Conservation (phyloP, 2,888 invertebrate species). For the Bursaphelenchus okinawaensis region DNA sequence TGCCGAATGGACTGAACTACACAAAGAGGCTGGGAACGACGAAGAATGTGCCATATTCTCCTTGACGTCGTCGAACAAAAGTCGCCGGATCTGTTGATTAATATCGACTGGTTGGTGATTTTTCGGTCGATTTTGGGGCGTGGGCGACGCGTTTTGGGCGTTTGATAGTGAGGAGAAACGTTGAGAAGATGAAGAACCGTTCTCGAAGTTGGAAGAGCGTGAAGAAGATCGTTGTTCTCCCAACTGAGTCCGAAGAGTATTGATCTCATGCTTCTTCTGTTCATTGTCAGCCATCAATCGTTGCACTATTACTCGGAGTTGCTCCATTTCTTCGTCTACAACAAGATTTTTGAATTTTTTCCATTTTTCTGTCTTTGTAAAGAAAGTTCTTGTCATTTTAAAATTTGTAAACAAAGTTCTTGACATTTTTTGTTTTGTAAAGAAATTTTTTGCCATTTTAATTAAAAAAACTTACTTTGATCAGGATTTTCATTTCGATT, state of each 20-base stretch:
- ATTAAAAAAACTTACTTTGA: neutral
- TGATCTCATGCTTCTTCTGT: constrained; percentile 60
- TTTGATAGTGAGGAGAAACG: constrained; percentile 7
- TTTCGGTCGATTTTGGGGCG: constrained; percentile 17
- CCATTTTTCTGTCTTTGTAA: neutral
- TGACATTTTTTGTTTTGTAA: neutral
- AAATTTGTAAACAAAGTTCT: neutral
- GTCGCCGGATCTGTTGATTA: constrained; percentile 48
- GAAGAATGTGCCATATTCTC: constrained; percentile 53
- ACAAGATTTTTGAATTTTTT: constrained; percentile 18
- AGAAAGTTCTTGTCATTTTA: neutral
- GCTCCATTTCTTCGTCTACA: constrained; percentile 61
- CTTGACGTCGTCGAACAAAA: constrained; percentile 43
- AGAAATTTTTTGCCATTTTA: neutral
- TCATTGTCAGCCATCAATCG: constrained; percentile 61
- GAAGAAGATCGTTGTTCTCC: neutral
- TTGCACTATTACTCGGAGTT: constrained; percentile 61
- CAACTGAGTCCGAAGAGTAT: constrained; percentile 53
- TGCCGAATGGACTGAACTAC: constrained; percentile 32
- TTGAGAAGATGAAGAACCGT: constrained; percentile 2
- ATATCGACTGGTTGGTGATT: constrained; percentile 36
- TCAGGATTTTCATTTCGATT: neutral
- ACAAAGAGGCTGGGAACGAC: constrained; percentile 50
- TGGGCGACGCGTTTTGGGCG: constrained; percentile 9
- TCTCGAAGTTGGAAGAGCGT: neutral